A percentile compares a stretch with the other conserved stretches of the same genome.
Evolutionary conservation across 30 jellyfish, hydroid and myxozoan species (phyloP).

Genomic region (Cassiopea xamachana): DNA sequence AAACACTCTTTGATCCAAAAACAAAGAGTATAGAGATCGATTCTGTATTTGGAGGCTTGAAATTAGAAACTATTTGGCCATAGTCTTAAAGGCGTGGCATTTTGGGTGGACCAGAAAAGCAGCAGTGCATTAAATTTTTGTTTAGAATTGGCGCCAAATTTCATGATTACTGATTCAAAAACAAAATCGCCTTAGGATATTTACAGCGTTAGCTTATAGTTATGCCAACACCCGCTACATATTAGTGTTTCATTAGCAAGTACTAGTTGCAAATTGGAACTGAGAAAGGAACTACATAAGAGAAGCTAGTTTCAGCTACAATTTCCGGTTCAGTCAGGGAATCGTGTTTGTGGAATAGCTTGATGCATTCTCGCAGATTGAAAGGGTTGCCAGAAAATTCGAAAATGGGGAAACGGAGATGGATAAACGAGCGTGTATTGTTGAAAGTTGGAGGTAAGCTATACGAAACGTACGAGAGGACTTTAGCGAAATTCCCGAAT

Average conservation of each 20-base stretch:
- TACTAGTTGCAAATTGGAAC: not conserved
- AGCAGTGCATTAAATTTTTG: not conserved
- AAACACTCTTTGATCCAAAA: not conserved
- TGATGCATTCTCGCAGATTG: not conserved
- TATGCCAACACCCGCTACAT: not conserved
- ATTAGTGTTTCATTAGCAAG: not conserved
- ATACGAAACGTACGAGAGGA: conserved; percentile 83
- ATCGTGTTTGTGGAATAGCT: not conserved
- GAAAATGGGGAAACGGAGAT: conserved; percentile 44
- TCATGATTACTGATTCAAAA: not conserved
- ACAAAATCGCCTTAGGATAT: not conserved
- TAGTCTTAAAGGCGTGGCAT: not conserved
- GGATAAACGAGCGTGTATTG: conserved; percentile 49
- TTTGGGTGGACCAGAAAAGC: not conserved
- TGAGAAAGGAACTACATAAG: not conserved
- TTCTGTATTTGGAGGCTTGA: not conserved
- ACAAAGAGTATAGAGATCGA: not conserved
- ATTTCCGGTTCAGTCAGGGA: not conserved
- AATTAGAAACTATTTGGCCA: not conserved
- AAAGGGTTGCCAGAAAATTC: not conserved
- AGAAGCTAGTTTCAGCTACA: not conserved
- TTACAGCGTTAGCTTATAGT: not conserved
- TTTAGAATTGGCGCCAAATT: not conserved
- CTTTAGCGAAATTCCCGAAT: conserved; percentile 81
- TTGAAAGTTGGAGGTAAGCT: conserved; percentile 72